These are phyloP conservation scores for Plecturocebus donacophilus DNA, from an alignment of 2,113 vertebrate genomes.

Conservation along the genomic window DNA sequence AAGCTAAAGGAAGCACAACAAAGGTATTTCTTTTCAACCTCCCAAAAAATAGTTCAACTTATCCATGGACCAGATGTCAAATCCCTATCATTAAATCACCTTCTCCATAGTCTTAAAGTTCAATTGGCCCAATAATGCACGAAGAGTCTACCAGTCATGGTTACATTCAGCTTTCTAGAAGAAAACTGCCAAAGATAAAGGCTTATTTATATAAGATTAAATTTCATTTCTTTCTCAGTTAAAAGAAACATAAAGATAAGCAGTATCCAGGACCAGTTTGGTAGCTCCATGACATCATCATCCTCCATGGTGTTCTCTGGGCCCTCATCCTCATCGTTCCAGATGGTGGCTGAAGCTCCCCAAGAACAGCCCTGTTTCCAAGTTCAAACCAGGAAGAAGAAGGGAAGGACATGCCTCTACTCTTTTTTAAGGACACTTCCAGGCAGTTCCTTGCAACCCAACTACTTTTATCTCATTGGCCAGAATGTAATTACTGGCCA, in stretches of 20 bases:
- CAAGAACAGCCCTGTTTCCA: not conserved
- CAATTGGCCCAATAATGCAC: not conserved
- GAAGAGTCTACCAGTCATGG: not conserved
- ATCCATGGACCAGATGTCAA: not conserved
- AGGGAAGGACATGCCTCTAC: not conserved
- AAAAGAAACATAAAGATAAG: not conserved
- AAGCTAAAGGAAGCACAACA: not conserved
- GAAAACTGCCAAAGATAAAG: not conserved
- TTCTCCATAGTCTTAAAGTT: not conserved
- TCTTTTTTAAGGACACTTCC: not conserved
- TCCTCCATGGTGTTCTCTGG: not conserved
- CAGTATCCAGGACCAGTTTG: not conserved
- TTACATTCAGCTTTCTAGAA: not conserved
- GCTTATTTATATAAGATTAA: not conserved
- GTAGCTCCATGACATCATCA: not conserved
- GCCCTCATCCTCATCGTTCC: not conserved
- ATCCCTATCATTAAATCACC: not conserved
- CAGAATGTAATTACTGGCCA: not conserved
- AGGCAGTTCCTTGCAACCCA: not conserved
- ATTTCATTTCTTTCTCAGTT: not conserved
- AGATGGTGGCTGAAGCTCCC: fast-evolving
- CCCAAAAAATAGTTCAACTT: not conserved
- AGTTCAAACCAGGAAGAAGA: not conserved
- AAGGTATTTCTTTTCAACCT: not conserved
- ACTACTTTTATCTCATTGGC: not conserved